Base-by-base conservation (phyloP, 35 echinoderm and acorn worm genomes). In the Anneissia japonica region DNA sequence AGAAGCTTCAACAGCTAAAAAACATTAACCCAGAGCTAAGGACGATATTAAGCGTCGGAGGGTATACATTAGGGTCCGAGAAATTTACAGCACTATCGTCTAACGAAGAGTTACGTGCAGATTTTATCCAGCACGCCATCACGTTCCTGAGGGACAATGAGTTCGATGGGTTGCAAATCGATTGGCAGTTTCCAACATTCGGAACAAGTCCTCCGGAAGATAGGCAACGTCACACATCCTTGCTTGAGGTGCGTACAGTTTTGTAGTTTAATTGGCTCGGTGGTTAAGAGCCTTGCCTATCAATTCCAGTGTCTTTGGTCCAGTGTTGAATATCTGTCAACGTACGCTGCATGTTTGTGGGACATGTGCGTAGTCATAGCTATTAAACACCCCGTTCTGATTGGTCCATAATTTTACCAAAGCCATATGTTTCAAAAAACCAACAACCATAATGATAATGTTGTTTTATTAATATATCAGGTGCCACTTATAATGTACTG, bases 1-100 rank as follows among this genome's bases (percentile, higher is more conserved):
- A 64, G 51, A 64, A 64, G 79, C 35, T 81, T 38, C 35, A 81
- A 36, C n/a, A 81, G 26, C 79, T 38, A 3, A 81, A 81, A 40
- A 11, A 81, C n/a, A 81, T 39, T 6, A 38, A 37, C 6, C 79
- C 79, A 81, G 4, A n/a, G 23, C 79, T 81, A 16, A 35, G 36
- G 3, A 81, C 36, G 11, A 36, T 81, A 3, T 7, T 81, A 7
- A 39, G 35, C 40, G 35, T 81, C 30, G 79, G 79, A 0, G 79
- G 79, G 2, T 81, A 39, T 17, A 32, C 16, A 6, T 40, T 81
- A 17, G 79, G 79, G 7, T 13, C 79, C 17, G 37, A 36, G n/a
- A 81, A 81, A n/a, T 81, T 81, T 26, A 81, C 79, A 38, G 0
- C 14, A 6, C 7, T 81, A 26, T 11, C 21, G 4, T 81, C 79